phyloP scores from a whole-genome alignment of 2,113 vertebrate genomes.

The Pseudorhombus dupliciocellatus region DNA sequence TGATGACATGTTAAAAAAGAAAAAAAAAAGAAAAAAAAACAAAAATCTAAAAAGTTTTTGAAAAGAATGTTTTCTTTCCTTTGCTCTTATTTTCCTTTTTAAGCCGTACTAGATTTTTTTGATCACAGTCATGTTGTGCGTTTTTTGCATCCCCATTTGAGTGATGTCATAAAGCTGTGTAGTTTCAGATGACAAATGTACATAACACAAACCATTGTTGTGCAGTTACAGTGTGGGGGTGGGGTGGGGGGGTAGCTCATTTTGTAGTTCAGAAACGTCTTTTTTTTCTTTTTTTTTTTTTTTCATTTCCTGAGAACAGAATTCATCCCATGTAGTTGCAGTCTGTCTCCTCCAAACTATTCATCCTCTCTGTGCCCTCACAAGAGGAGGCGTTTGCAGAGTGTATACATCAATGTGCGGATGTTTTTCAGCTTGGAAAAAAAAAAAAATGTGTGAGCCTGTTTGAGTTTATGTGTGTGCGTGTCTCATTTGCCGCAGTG shows the following conservation, averaged over 20 bases:
- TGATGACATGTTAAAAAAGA: conserved; percentile 75
- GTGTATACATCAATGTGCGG: conserved; percentile 55
- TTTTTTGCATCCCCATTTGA: conserved; percentile 78
- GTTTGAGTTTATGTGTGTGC: conserved; percentile 61
- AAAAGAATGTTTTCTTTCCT: conserved; percentile 72
- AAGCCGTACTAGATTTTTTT: conserved; percentile 61
- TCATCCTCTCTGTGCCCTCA: conserved; percentile 47
- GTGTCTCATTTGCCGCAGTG: conserved; percentile 80
- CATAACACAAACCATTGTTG: conserved; percentile 77
- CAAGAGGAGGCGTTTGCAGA: conserved; percentile 40
- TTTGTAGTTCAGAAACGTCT: conserved; percentile 65
- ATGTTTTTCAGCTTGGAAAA: conserved; percentile 51
- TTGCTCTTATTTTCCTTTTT: conserved; percentile 65
- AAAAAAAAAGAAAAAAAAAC: conserved; percentile 48
- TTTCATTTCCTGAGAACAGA: conserved; percentile 64
- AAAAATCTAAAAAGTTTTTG: conserved; percentile 24
- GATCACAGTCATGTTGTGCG: conserved; percentile 72
- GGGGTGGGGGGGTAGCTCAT: conserved; percentile 56
- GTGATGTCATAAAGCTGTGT: conserved; percentile 72
- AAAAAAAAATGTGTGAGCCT: conserved; percentile 62
- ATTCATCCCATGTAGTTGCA: conserved; percentile 62
- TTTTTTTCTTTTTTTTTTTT: conserved; percentile 5
- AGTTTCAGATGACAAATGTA: conserved; percentile 80
- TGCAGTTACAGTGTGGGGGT: conserved; percentile 64
- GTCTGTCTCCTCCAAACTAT: conserved; percentile 56